Conservation (phyloP, 2,888 invertebrate species). For the Deroplatys truncata region DNA sequence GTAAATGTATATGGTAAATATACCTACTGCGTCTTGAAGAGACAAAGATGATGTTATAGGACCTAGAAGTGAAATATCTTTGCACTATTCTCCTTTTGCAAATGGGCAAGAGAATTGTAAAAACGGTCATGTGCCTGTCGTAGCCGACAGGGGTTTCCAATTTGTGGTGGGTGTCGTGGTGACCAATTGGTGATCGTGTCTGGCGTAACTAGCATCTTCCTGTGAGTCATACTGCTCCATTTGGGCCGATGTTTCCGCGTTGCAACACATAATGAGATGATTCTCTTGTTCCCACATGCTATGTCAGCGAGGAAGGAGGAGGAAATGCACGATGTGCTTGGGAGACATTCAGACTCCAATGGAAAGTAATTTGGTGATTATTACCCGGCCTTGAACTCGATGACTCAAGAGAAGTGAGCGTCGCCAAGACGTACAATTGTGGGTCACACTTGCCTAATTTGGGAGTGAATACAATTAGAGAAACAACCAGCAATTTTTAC, state of each 20-base stretch:
- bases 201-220: background rate
- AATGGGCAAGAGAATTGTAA: too few relatives aligned
- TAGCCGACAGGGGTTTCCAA: too few relatives aligned
- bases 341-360: background rate
- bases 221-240: background rate
- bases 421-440: background rate
- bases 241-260: background rate
- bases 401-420: background rate
- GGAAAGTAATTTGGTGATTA: background rate
- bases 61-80: too few relatives aligned
- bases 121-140: too few relatives aligned
- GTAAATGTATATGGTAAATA: too few relatives aligned
- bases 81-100: too few relatives aligned
- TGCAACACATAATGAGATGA: background rate
- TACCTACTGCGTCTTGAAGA: too few relatives aligned
- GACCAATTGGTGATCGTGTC: background rate
- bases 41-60: too few relatives aligned
- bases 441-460: too few relatives aligned
- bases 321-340: background rate
- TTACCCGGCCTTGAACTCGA: background rate
- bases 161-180: background rate
- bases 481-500: too few relatives aligned
- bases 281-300: background rate
- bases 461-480: too few relatives aligned
- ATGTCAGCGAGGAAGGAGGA: too few relatives aligned